These are phyloP conservation scores for Sycophila texana DNA, from an alignment of 2,888 invertebrate species.

Conservation along the genomic window DNA sequence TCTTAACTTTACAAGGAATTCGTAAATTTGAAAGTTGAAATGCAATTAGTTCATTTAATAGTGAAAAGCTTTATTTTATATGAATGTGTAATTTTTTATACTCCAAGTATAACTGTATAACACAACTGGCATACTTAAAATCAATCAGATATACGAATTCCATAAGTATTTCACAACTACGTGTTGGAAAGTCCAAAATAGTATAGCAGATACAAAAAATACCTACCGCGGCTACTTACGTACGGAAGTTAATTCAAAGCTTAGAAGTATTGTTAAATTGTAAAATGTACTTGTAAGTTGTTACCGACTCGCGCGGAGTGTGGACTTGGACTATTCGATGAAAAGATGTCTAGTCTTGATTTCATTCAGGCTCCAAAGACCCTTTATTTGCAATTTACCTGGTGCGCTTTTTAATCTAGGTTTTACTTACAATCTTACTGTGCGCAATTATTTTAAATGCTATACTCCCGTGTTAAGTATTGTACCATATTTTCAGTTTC, in stretches of 20 bases:
- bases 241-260: conserved; percentile 76
- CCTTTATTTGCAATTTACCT: conserved; percentile 72
- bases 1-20: conserved; percentile 56
- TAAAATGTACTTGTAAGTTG: conserved; percentile 70
- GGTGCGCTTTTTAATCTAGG: conserved; percentile 70
- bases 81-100: neutral
- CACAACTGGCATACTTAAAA: conserved; percentile 26
- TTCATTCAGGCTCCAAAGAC: conserved; percentile 70
- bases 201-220: conserved; percentile 77
- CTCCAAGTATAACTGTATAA: conserved; percentile 19
- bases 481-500: conserved; percentile 20
- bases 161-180: conserved; percentile 68
- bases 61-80: neutral
- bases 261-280: conserved; percentile 73
- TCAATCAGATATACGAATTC: conserved; percentile 60
- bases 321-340: conserved; percentile 73
- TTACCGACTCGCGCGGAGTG: conserved; percentile 74
- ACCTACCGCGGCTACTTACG: conserved; percentile 81
- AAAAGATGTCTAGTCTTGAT: conserved; percentile 74
- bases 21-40: conserved; percentile 34
- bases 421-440: conserved; percentile 72
- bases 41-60: neutral
- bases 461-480: conserved; percentile 23
- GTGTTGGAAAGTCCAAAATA: conserved; percentile 68
- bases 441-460: conserved; percentile 64